Evolutionary conservation across 2,113 vertebrate genomes (phyloP), one percentile per base, ranked within the genome.

Genomic region (Podarcis muralis): DNA sequence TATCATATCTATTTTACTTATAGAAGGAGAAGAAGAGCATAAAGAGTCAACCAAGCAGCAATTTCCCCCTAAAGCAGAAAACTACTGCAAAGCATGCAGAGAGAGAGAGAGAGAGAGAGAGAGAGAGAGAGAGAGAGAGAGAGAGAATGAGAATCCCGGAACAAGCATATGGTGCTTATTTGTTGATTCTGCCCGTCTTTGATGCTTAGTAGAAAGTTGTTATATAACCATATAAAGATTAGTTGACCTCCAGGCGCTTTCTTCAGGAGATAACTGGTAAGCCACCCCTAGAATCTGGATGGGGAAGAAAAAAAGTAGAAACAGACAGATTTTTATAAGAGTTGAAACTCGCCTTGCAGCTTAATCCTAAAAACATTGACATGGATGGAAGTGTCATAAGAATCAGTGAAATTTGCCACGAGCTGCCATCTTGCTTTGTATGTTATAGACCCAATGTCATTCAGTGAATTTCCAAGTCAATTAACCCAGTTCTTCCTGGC

Each of bases 31-130:
- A 13, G 7, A 65, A 83, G 83, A 89, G 76, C 65, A 82, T 0
- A 62, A 76, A 57, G 83, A 0, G 4, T n/a, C 22, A 84, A 85
- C 3, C 80, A 83, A 92, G 84, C 82, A 85, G 91, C 43, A 69
- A 74, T 62, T 88, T 62, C 40, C 85, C 69, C 88, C 92, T 0
- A 69, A 43, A 91, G 92, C 90, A 90, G 89, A 77, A 0, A 43
- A 87, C 66, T 30, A 88, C 76, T 76, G 30, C 30, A 80, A 11
- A 25, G 78, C 16, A 83, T 53, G 9, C 9, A 48, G 48, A 48
- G 48, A 48, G 43, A 48, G 43, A n/a, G 35, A 37, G 35, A 37
- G 35, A 48, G 43, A 48, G 43, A 48, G 4, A 35, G 48, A 48
- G 48, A 48, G 48, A 48, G 48, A 48, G 48, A 48, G 48, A 48